A percentile compares a stretch with the other conserved stretches of the same genome.
phyloP scores from a whole-genome alignment of 2,113 vertebrate genomes.

The Syngnathus scovelli region DNA sequence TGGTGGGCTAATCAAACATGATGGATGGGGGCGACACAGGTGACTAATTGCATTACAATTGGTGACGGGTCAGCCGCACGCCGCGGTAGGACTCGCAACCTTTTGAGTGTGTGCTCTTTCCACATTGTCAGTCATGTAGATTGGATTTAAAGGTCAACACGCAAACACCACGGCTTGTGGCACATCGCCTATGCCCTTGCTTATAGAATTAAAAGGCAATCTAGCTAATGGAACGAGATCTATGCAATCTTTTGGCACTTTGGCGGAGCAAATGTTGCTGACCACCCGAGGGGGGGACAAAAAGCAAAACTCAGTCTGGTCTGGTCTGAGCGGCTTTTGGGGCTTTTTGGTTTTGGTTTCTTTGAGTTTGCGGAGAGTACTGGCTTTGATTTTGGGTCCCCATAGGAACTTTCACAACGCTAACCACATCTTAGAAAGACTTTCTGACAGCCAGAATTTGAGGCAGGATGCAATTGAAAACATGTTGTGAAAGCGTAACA shows the following conservation, averaged over 20 bases:
- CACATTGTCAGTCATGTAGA: conserved; percentile 44
- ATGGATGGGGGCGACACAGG: not conserved
- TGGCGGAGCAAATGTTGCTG: conserved; percentile 41
- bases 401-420: not conserved
- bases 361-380: not conserved
- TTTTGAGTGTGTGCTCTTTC: conserved; percentile 27
- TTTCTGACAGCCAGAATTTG: not conserved
- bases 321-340: conserved; percentile 15
- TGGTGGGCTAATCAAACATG: conserved; percentile 31
- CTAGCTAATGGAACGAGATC: conserved; percentile 53
- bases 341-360: not conserved
- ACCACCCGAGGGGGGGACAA: conserved; percentile 3
- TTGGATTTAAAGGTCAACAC: conserved; percentile 60
- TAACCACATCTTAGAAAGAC: not conserved
- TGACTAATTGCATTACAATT: conserved; percentile 6
- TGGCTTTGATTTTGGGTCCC: not conserved
- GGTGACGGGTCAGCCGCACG: conserved; percentile 10
- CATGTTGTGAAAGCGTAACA: not conserved
- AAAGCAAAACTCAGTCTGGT: conserved; percentile 1
- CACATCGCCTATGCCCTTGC: conserved; percentile 22
- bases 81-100: conserved; percentile 14
- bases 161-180: conserved; percentile 29
- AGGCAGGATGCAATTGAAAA: not conserved
- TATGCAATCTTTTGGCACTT: conserved; percentile 40
- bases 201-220: conserved; percentile 58